These are phyloP conservation scores for Hemicentrotus pulcherrimus DNA, from an alignment of 35 echinoderm and acorn worm species.

Conservation along the genomic window DNA sequence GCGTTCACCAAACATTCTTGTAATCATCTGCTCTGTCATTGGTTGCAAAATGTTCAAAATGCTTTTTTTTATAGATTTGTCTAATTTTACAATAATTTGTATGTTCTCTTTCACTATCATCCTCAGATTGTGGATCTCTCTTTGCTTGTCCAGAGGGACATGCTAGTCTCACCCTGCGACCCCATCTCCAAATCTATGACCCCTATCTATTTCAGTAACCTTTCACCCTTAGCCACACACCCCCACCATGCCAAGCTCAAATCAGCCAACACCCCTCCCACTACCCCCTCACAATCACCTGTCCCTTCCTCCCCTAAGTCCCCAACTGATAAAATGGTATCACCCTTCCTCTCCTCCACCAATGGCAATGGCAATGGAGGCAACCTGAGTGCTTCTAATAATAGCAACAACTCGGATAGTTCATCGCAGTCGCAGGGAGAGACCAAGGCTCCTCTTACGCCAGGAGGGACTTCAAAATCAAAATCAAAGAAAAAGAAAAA, in stretches of 20 bases:
- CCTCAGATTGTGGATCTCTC: slow-evolving; percentile 89
- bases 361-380: slow-evolving; percentile 46
- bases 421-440: slow-evolving; percentile 68
- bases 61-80: background rate
- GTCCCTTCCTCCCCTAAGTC: slow-evolving; percentile 77
- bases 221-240: slow-evolving; percentile 59
- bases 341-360: slow-evolving; percentile 78
- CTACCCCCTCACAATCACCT: slow-evolving; percentile 79
- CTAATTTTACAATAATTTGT: background rate
- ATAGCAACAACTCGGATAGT: slow-evolving; percentile 77
- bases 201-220: slow-evolving; percentile 73
- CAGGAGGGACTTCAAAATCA: slow-evolving; percentile 56
- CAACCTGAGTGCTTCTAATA: slow-evolving; percentile 61
- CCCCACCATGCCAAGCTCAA: slow-evolving; percentile 45
- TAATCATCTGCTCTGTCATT: background rate
- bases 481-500: slow-evolving; percentile 95
- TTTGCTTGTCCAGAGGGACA: slow-evolving; percentile 77
- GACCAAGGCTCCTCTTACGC: slow-evolving; percentile 46
- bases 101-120: background rate
- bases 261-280: slow-evolving; percentile 56
- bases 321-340: slow-evolving; percentile 78
- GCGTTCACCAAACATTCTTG: background rate
- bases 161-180: slow-evolving; percentile 64
- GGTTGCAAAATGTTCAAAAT: background rate
- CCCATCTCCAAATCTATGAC: slow-evolving; percentile 79